Percentiles rank a stretch among this genome's conserved stretches.
Conservation (phyloP, 2,888 invertebrate species). For the Arrhopalites spinosus region DNA sequence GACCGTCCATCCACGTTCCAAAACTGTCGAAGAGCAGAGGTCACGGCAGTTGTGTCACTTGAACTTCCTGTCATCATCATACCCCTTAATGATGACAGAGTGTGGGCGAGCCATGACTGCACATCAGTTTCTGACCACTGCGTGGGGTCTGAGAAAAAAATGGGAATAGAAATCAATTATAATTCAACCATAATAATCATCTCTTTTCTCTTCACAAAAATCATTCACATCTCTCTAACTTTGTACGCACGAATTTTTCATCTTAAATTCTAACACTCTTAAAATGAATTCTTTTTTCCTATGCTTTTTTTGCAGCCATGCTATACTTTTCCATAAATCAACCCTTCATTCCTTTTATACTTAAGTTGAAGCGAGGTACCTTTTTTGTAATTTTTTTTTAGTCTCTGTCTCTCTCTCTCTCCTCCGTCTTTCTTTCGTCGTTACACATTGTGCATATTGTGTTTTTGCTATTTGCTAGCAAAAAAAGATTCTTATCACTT, state of each 20-base stretch:
- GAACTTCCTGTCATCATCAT: constrained; percentile 28
- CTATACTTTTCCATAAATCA: no score
- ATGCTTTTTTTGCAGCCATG: no score
- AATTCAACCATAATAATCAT: background rate
- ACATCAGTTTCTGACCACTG: constrained; percentile 85
- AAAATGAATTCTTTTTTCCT: background rate
- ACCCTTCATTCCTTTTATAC: no score
- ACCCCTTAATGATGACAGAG: constrained; percentile 58
- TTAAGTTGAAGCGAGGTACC: no score
- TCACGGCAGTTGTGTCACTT: constrained; percentile 6
- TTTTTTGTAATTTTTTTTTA: no score
- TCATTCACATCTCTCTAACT: background rate
- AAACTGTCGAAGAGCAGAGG: constrained; percentile 67
- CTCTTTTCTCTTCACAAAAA: background rate
- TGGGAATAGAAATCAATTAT: background rate
- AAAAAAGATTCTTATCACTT: no score
- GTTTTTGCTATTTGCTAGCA: no score
- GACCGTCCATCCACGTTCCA: constrained; percentile 76
- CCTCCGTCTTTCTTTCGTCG: no score
- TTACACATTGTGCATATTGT: no score
- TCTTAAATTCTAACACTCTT: background rate
- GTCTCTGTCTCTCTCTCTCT: no score
- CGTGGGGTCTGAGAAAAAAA: constrained; percentile 74
- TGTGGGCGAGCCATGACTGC: constrained; percentile 87
- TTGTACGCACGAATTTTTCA: background rate